phyloP scores from a whole-genome alignment of 2,888 invertebrate genomes.

The Andrena bucephala region DNA sequence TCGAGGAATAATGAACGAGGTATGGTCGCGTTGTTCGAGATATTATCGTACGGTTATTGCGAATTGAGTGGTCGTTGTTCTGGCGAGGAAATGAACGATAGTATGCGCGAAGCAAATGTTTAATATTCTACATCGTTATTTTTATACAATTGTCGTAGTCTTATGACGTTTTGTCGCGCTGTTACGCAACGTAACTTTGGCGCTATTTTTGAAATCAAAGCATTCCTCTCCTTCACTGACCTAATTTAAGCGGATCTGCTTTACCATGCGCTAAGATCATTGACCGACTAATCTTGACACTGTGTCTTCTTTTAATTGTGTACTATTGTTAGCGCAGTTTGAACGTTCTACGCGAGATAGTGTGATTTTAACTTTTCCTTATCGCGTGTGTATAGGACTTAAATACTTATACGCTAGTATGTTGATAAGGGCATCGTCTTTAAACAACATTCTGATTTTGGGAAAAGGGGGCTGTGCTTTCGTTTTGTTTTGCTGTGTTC shows the following conservation, averaged over 20 bases:
- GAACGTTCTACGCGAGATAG: conserved; percentile 7
- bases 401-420: not conserved
- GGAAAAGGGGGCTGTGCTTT: not conserved
- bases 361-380: conserved; percentile 9
- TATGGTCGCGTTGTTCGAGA: conserved; percentile 43
- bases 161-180: not conserved
- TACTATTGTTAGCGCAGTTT: conserved; percentile 16
- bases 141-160: not conserved
- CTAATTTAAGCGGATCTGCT: not conserved
- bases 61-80: conserved; percentile 1
- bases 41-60: not conserved
- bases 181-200: not conserved
- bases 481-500: not conserved
- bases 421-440: not conserved
- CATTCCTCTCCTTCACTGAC: not conserved
- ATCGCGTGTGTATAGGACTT: not conserved
- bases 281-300: conserved; percentile 49
- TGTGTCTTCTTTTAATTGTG: conserved; percentile 30
- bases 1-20: conserved; percentile 71
- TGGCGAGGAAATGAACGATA: not conserved
- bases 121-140: not conserved
- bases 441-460: not conserved
- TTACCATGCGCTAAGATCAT: conserved; percentile 38
- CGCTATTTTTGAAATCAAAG: not conserved
- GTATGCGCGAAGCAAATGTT: not conserved